Base-by-base conservation (phyloP, 2,888 invertebrate species). In the Nudaria mundana region DNA sequence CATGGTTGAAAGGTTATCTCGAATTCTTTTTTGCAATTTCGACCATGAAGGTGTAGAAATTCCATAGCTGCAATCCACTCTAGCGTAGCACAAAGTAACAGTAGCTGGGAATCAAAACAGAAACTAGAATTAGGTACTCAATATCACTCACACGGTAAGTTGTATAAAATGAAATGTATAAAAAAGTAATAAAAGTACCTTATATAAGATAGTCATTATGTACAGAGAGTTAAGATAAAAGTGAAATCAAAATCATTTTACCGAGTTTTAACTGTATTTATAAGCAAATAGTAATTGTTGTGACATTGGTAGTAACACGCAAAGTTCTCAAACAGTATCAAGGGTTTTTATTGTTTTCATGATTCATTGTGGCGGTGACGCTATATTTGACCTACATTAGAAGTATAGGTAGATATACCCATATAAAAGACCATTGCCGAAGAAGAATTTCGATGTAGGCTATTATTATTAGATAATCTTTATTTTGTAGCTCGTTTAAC, bases 1-100 rank as follows among this genome's bases (percentile, higher is more conserved):
- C 69, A 38, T 1, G 71, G 73, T 29, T 66, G 71, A 5, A 76
- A 56, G 20, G 62, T 67, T 0, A 81, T 52, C 33, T 76, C 73
- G 11, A 76, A 66, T 3, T 66, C 69, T 29, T 66, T 76, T 36
- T 71, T 66, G 16, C 75, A 55, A 32, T 58, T 66, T 37, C 76
- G 35, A 25, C 69, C 55, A 41, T 60, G 37, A n/a, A 57, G 57
- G 10, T 54, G 23, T 12, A 49, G 46, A 11, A 5, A 35, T 6
- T 46, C 46, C 6, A 30, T 24, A 4, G 16, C 28, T 23, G 25
- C 32, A 3, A 33, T 2, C 33, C 45, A 54, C 30, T 36, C 33
- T 22, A 42, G 20, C n/a, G 25, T 34, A 23, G 38, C 7, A 23
- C 32, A 16, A 13, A 49, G 7, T 8, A 54, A 22, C 7, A 45